Evolutionary conservation across 2,797 vertebrate genomes (phyloP), one percentile per base, ranked within the genome.

Genomic region (Manis javanica): DNA sequence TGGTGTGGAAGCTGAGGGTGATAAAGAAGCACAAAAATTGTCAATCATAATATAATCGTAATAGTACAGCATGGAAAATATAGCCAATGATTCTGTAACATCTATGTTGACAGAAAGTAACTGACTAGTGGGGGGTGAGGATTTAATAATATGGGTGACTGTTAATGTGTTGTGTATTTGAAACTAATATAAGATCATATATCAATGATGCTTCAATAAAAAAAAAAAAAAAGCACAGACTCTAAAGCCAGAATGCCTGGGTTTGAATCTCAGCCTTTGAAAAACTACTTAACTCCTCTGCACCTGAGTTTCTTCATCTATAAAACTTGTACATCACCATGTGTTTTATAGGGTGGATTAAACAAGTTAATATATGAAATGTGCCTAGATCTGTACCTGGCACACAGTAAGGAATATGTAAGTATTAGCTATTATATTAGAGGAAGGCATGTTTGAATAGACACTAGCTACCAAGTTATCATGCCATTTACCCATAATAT

Each of bases 241-340:
- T 34, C n/a, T 77, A 85, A 86, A 95, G 71, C 13, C 24, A 87
- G 53, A 51, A 1, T 69, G 14, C 34, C 37, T 75, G 49, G 39
- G 26, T 94, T 42, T 84, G 74, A 94, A 84, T 66, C 29, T 29
- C 34, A 63, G 46, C 13, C 34, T 94, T 34, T 75, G 37, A 87
- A 29, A 90, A 79, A 87, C 69, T n/a, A 64, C 31, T 77, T 78
- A 78, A 59, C 15, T 57, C 31, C 42, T 91, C 74, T 86, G 42
- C 84, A 29, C 39, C 34, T 94, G 3, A 57, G 66, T 55, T 91
- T 79, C 53, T 83, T 92, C 88, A 75, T 64, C 57, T 94, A 72
- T 72, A 85, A 61, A 95, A 82, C 1, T 87, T 26, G 13, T 59
- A 74, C 23, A 72, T 53, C 90, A 74, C 7, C 19, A 55, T 69